These are phyloP conservation scores for Chloroclysta siterata DNA, from an alignment of 2,888 invertebrate genomes.

Conservation along the genomic window DNA sequence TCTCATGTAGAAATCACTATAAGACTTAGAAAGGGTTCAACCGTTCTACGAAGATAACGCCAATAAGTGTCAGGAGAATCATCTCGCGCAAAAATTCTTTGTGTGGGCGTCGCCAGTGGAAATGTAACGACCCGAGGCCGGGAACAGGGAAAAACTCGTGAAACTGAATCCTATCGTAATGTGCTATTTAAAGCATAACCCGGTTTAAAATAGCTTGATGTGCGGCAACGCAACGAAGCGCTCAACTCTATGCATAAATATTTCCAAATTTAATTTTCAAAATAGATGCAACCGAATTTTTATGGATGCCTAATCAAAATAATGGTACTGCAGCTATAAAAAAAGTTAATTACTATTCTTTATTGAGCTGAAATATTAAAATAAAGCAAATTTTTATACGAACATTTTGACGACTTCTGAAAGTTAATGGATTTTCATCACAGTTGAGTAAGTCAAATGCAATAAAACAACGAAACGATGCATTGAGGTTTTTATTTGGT, in stretches of 20 bases:
- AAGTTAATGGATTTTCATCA: conserved; percentile 24
- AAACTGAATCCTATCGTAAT: conserved; percentile 85
- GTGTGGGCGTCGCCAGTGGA: conserved; percentile 72
- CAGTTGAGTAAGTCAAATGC: background rate
- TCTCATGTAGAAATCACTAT: conserved; percentile 42
- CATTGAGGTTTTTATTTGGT: conserved; percentile 9
- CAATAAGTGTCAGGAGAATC: conserved; percentile 66
- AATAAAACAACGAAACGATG: conserved; percentile 3
- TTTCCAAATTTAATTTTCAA: conserved; percentile 81
- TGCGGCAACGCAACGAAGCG: conserved; percentile 82
- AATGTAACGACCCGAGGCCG: conserved; percentile 68
- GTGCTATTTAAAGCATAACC: conserved; percentile 84
- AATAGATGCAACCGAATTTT: conserved; percentile 71
- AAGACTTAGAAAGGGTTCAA: conserved; percentile 47
- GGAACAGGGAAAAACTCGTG: conserved; percentile 82
- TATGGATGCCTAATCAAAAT: conserved; percentile 45
- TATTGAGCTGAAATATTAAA: background rate
- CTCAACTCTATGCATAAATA: conserved; percentile 79
- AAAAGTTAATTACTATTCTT: conserved; percentile 4
- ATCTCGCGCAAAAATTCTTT: conserved; percentile 66
- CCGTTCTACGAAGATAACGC: conserved; percentile 47
- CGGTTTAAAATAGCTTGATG: conserved; percentile 81
- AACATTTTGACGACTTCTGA: background rate
- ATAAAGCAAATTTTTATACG: background rate
- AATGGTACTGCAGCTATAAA: conserved; percentile 1